A percentile compares a stretch with the other conserved stretches of the same genome.
These are phyloP conservation scores for Dioctria linearis DNA, from an alignment of 2,888 invertebrate species.

Conservation along the genomic window DNA sequence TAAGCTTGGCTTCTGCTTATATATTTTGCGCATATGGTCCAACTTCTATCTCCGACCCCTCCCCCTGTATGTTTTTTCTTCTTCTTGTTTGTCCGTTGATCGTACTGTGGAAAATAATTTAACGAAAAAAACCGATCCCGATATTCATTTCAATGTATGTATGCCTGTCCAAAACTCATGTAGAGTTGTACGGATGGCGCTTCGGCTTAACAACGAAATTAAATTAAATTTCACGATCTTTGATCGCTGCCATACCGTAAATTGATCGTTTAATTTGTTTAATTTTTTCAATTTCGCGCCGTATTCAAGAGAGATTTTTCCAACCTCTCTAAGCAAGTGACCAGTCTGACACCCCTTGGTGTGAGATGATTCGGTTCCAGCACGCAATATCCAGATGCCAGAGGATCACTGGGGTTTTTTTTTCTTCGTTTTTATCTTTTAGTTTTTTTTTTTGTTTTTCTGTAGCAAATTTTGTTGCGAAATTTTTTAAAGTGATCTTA, in stretches of 20 bases:
- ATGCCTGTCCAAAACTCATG: background rate
- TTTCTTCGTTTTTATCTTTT: no score
- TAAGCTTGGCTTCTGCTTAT: slow-evolving; percentile 24
- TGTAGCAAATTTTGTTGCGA: background rate
- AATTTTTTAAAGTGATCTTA: background rate
- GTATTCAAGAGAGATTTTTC: slow-evolving; percentile 7
- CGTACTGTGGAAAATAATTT: background rate
- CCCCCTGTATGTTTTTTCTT: background rate
- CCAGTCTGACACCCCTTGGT: slow-evolving; percentile 6
- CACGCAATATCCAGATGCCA: slow-evolving; percentile 44
- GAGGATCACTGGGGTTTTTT: background rate
- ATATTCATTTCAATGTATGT: background rate
- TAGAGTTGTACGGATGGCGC: background rate
- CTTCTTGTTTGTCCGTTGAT: background rate
- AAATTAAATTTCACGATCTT: slow-evolving; percentile 42
- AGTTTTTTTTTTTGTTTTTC: background rate
- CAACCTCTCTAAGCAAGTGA: background rate
- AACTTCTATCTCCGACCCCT: no score
- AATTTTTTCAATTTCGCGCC: slow-evolving; percentile 22
- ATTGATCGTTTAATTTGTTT: slow-evolving; percentile 50
- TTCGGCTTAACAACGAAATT: slow-evolving; percentile 6
- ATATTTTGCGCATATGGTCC: slow-evolving; percentile 13
- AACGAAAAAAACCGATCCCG: background rate
- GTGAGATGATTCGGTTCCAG: slow-evolving; percentile 13
- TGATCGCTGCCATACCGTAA: slow-evolving; percentile 43